phyloP scores from a whole-genome alignment of 2,113 vertebrate genomes.

The Thalassarche chlororhynchos region DNA sequence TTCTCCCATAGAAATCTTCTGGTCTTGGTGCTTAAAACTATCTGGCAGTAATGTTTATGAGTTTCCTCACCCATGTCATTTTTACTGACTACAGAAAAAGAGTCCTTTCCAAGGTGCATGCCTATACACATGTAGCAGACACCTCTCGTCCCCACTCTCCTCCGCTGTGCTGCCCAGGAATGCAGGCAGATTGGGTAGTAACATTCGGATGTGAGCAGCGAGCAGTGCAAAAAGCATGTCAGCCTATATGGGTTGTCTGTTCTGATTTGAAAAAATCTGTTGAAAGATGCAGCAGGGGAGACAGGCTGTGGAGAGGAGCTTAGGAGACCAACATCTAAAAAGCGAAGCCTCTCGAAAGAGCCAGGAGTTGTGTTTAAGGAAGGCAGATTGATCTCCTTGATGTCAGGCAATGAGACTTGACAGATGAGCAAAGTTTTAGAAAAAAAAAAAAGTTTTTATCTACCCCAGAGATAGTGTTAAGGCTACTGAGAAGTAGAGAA shows the following conservation, averaged over 20 bases:
- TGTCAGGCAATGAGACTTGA: slow-evolving; percentile 33
- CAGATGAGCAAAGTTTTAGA: neutral
- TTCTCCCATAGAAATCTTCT: neutral
- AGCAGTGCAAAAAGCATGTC: slow-evolving; percentile 42
- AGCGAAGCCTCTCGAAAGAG: slow-evolving; percentile 16
- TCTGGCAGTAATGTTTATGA: neutral
- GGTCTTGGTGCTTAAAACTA: neutral
- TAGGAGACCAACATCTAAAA: slow-evolving; percentile 24
- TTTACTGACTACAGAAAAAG: neutral
- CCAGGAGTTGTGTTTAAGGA: slow-evolving; percentile 12
- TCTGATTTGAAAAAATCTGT: slow-evolving; percentile 42
- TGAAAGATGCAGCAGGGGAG: slow-evolving; percentile 56
- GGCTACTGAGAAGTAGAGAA: neutral
- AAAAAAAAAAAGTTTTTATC: neutral
- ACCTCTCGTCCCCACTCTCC: neutral
- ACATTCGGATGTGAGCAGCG: neutral
- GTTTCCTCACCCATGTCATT: neutral
- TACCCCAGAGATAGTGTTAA: neutral
- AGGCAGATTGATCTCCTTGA: slow-evolving; percentile 30
- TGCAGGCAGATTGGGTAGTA: neutral
- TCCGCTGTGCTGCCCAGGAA: neutral
- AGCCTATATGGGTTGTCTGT: slow-evolving; percentile 46
- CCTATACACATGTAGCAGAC: neutral
- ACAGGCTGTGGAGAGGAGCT: slow-evolving; percentile 26
- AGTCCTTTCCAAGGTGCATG: neutral